Conservation (phyloP, 2,888 invertebrate species). For the Apeira syringaria region DNA sequence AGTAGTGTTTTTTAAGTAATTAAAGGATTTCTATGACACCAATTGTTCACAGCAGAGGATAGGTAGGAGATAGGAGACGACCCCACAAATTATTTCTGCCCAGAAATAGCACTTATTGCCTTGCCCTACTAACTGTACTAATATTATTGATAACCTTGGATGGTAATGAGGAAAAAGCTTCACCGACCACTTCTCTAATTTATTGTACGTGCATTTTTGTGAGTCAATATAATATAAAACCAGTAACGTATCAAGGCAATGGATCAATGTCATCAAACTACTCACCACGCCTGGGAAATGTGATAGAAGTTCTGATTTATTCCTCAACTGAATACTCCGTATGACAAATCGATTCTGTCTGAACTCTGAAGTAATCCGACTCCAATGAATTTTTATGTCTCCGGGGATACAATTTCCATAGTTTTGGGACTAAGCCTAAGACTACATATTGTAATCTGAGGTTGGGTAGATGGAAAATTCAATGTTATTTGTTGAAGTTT, state of each 20-base stretch:
- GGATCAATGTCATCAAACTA: constrained; percentile 1
- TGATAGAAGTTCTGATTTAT: constrained; percentile 5
- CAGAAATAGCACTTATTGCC: no score
- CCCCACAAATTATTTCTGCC: no score
- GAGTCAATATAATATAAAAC: no score
- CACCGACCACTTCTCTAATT: no score
- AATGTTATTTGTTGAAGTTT: no score
- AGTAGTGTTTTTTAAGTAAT: no score
- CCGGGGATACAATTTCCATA: constrained; percentile 23
- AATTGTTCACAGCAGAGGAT: no score
- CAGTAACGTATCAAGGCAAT: background rate
- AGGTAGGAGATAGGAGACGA: no score
- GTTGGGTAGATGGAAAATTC: background rate
- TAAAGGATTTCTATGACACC: no score
- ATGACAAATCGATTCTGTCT: constrained; percentile 9
- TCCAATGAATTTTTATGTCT: constrained; percentile 32
- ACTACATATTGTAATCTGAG: constrained; percentile 11
- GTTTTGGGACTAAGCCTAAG: constrained; percentile 7
- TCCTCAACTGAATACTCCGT: constrained; percentile 1
- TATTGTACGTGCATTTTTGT: background rate
- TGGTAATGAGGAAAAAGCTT: no score
- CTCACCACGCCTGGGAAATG: background rate
- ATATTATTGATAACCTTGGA: no score
- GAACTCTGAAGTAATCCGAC: constrained; percentile 19
- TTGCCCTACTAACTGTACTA: no score